Base-by-base conservation (phyloP, 2,888 invertebrate genomes). In the Volucella bombylans region DNA sequence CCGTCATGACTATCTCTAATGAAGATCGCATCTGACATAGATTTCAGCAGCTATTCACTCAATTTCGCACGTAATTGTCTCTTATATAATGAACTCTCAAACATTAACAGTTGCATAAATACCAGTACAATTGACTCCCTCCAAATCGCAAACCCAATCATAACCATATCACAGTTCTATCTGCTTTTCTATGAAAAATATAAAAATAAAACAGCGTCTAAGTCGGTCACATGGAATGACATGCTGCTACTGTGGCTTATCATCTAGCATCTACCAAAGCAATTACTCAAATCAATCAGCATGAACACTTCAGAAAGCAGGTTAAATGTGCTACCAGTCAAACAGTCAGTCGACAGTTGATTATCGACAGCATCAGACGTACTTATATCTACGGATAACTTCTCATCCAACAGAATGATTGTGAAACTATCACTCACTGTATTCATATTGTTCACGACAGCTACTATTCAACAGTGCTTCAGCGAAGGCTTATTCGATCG, bases 231-330 rank as follows among this genome's bases (percentile, higher is more conserved):
- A 74, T 50, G 61, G 74, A 45, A 49, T 73, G 67, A 59, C 83
- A 83, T 74, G 65, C 41, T 50, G 47, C 9, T 31, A 1, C 31
- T 31, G 31, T 52, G 67, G 52, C 62, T 76, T 85, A 85, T 85
- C 81, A 62, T 69, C 55, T 50, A 71, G 61, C 54, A 76, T 82
- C 76, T 31, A 67, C 55, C 69, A 74, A 72, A 65, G 82, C 88
- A 91, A 91, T 91, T 91, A 91, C 83, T 86, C 86, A 88, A 90
- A 76, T 88, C 89, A 90, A 90, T 90, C 88, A 89, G 89, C 91
- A 88, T 91, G 90, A 91, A 82, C 54, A 52, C 52, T 72, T 59
- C 18, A 39, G 62, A 90, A 91, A 89, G 88, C 88, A 87, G 89
- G 90, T 91, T 90, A 90, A 89, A 88, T 88, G 87, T 87, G 88